Evolutionary conservation across 2,113 vertebrate genomes (phyloP).

Genomic region (Oncorhynchus tshawytscha): DNA sequence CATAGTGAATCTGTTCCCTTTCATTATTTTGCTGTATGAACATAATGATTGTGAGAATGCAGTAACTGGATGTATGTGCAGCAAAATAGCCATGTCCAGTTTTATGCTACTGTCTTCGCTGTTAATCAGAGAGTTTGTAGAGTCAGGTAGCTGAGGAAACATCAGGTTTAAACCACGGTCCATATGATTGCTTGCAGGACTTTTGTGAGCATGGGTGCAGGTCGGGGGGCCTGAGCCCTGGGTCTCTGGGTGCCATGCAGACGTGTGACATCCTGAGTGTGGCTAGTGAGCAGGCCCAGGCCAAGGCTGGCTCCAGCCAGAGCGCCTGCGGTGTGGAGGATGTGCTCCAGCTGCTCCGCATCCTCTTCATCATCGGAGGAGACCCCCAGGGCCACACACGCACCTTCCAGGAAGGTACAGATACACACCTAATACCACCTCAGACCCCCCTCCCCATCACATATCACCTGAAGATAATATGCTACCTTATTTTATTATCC

Average conservation of each 20-base stretch:
- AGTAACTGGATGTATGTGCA: background rate
- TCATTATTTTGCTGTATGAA: background rate
- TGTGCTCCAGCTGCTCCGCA: slow-evolving; percentile 92
- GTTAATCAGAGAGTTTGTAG: background rate
- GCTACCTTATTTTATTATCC: too few species aligned
- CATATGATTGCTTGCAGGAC: slow-evolving; percentile 73
- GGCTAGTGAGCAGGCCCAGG: slow-evolving; percentile 88
- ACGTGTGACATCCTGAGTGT: slow-evolving; percentile 90
- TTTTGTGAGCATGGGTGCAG: slow-evolving; percentile 87
- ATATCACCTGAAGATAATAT: too few species aligned
- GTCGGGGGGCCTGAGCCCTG: slow-evolving; percentile 81
- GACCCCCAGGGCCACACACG: slow-evolving; percentile 76
- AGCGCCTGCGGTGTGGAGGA: slow-evolving; percentile 95
- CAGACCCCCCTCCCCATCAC: too few species aligned
- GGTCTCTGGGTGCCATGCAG: slow-evolving; percentile 81
- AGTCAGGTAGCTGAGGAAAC: background rate
- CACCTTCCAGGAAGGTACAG: slow-evolving; percentile 87
- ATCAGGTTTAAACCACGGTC: background rate
- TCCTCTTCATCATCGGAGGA: slow-evolving; percentile 95
- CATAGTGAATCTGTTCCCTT: background rate
- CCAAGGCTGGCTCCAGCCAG: slow-evolving; percentile 93
- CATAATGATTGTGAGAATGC: background rate
- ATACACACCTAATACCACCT: too few species aligned
- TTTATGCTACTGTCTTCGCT: background rate
- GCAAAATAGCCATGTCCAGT: background rate